Percentiles rank a stretch among this genome's conserved stretches.
Evolutionary conservation across 2,113 vertebrate species (phyloP).

Genomic region (Chaetorhynchus papuensis): DNA sequence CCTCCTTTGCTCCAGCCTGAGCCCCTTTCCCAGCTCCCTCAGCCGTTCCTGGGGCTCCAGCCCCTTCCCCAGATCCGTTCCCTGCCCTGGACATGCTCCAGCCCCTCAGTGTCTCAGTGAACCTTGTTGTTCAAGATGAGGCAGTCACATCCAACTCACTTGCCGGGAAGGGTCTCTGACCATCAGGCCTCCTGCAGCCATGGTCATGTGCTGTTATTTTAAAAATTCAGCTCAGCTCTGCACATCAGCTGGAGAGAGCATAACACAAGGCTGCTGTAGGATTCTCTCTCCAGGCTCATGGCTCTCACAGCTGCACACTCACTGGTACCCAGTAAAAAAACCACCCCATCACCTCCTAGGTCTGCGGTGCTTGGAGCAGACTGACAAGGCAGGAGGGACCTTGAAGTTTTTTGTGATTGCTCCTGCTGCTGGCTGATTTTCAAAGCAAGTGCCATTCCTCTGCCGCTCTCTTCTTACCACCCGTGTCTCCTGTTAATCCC

Average conservation of each 20-base stretch:
- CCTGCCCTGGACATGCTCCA: accelerated
- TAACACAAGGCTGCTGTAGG: not conserved
- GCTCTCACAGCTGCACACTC: not conserved
- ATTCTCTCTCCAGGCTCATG: not conserved
- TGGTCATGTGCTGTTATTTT: not conserved
- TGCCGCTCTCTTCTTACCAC: not conserved
- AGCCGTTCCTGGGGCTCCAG: not conserved
- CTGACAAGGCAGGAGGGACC: not conserved
- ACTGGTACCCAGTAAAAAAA: not conserved
- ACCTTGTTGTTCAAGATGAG: not conserved
- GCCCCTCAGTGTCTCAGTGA: not conserved
- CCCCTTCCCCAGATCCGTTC: accelerated
- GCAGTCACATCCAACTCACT: not conserved
- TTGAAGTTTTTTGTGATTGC: not conserved
- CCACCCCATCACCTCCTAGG: not conserved
- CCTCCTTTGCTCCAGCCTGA: not conserved
- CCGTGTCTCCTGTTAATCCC: not conserved
- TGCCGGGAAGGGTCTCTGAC: not conserved
- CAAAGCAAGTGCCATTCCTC: not conserved
- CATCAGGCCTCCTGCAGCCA: not conserved
- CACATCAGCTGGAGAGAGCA: accelerated
- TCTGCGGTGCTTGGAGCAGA: not conserved
- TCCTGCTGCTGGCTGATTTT: not conserved
- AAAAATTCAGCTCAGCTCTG: not conserved
- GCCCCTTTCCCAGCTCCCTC: not conserved